A percentile compares a stretch with the other conserved stretches of the same genome.
Conservation (phyloP, 2,888 invertebrate species). For the Morpho deidamia region DNA sequence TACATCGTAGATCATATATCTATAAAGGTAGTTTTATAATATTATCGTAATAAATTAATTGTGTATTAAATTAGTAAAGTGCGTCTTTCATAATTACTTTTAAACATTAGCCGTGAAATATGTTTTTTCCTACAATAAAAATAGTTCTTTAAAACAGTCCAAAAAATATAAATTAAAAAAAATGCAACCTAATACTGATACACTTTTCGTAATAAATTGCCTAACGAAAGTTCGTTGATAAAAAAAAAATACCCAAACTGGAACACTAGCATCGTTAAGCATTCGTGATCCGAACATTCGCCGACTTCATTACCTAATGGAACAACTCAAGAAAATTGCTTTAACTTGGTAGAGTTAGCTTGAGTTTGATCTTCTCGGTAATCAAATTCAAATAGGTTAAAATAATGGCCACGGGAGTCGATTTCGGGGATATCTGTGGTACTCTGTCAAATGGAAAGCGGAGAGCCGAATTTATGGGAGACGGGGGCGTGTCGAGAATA, state of each 20-base stretch:
- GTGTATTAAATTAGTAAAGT: no score
- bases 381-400: slow-evolving; percentile 31
- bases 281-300: slow-evolving; percentile 5
- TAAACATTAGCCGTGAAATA: no score
- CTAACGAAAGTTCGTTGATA: slow-evolving; percentile 11
- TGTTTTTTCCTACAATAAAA: no score
- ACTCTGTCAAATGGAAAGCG: slow-evolving; percentile 30
- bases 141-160: no score
- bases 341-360: slow-evolving; percentile 21
- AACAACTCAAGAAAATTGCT: slow-evolving; percentile 42
- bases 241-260: slow-evolving; percentile 4
- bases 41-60: no score
- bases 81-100: no score
- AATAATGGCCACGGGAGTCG: slow-evolving; percentile 30
- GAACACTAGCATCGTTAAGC: slow-evolving; percentile 3
- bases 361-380: slow-evolving; percentile 25
- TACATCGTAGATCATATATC: no score
- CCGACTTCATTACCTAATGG: slow-evolving; percentile 37
- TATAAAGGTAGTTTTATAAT: no score
- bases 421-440: slow-evolving; percentile 26
- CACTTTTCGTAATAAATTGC: no score
- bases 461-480: slow-evolving; percentile 30
- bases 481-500: slow-evolving; percentile 26
- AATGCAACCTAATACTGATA: no score
- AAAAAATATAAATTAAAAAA: no score